Evolutionary conservation across 2,888 invertebrate species (phyloP), one percentile per base, ranked within the genome.

Genomic region (Spodoptera picta): DNA sequence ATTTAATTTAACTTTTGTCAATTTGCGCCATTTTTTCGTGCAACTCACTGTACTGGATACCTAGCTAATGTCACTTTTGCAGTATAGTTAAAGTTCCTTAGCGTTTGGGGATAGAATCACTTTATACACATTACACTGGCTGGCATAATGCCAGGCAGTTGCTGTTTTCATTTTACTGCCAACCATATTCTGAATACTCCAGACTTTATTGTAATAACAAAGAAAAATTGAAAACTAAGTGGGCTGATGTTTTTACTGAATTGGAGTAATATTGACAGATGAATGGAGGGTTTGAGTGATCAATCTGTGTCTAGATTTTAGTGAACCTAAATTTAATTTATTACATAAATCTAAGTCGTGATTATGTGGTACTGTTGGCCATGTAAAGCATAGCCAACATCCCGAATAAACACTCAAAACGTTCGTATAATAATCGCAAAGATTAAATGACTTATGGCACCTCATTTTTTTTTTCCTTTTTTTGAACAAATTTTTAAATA

Each of bases 1-100:
- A 83, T 89, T 87, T 88, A 90, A 89, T 90, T 85, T 88, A 90
- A 90, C 87, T 90, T 90, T 87, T 82, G 83, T 80, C 82, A 81
- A 84, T 89, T 83, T 84, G 77, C 78, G 69, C 76, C 65, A 79
- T 85, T 87, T 88, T 79, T 73, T 67, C 69, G 54, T 53, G 46
- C 42, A 63, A 51, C 60, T 63, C 59, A 57, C 60, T 68, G 51
- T 61, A 47, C 54, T 36, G 56, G 63, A 43, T 48, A 57, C 57
- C 69, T 63, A 57, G 81, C 78, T 82, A 83, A 82, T 80, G 76
- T 80, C 82, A 80, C 75, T 79, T 79, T 77, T 65, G 69, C 64
- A 52, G 59, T 74, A 78, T 81, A 81, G 82, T 80, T 83, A 78
- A 82, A 84, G 80, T 87, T 84, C 74, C 83, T 82, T 79, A 83